Conservation (phyloP, 2,888 invertebrate genomes). For the Syrphus vitripennis region DNA sequence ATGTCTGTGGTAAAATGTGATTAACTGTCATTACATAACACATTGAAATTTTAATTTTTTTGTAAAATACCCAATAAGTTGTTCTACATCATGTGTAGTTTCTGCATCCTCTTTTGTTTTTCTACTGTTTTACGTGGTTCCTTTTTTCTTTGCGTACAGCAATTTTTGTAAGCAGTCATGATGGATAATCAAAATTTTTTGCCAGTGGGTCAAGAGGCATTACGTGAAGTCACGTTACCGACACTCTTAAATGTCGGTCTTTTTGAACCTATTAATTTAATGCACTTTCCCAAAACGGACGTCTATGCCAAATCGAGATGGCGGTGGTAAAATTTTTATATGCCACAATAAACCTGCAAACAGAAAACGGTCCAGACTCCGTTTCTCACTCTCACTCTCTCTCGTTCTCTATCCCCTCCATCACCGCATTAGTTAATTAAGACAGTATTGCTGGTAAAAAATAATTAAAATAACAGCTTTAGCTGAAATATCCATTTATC, state of each 20-base stretch:
- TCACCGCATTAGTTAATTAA: slow-evolving; percentile 69
- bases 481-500: slow-evolving; percentile 71
- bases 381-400: neutral
- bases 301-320: neutral
- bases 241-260: neutral
- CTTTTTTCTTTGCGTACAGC: no score
- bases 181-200: slow-evolving; percentile 48
- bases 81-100: no score
- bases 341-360: slow-evolving; percentile 8
- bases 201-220: no score
- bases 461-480: slow-evolving; percentile 72
- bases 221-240: no score
- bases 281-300: neutral
- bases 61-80: no score
- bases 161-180: slow-evolving; percentile 64
- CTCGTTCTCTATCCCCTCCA: neutral
- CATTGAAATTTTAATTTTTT: no score
- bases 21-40: no score
- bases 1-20: no score
- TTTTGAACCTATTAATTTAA: slow-evolving; percentile 57
- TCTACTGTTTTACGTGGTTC: no score
- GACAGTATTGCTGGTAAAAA: slow-evolving; percentile 71
- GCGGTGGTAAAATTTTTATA: slow-evolving; percentile 27
- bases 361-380: slow-evolving; percentile 18
- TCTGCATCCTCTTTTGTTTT: no score